Percentiles rank a stretch among this genome's conserved stretches.
These are phyloP conservation scores for Herpailurus yagouaroundi DNA, from an alignment of 2,113 vertebrate genomes.

Conservation along the genomic window DNA sequence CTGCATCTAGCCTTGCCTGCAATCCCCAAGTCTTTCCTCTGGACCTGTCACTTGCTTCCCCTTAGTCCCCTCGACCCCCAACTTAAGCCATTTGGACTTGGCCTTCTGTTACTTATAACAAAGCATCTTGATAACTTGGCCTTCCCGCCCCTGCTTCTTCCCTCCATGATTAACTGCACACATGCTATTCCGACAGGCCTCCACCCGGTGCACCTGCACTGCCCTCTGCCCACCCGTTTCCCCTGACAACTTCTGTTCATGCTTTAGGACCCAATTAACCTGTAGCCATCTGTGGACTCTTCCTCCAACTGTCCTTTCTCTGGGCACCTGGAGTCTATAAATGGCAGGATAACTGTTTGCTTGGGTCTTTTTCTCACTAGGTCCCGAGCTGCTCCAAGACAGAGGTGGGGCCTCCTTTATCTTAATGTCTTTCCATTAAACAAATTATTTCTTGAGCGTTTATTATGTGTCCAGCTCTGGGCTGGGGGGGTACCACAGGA, in stretches of 20 bases:
- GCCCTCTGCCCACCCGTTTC: neutral
- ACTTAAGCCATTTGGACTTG: neutral
- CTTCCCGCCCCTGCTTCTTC: neutral
- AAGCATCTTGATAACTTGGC: neutral
- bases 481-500: neutral
- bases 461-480: neutral
- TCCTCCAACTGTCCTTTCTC: neutral
- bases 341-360: neutral
- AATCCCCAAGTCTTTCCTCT: neutral
- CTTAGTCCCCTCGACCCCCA: rapidly evolving
- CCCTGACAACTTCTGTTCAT: neutral
- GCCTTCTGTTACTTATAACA: neutral
- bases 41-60: neutral
- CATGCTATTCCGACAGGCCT: rapidly evolving
- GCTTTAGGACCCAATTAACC: neutral
- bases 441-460: neutral
- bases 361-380: neutral
- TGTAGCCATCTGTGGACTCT: neutral
- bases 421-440: neutral
- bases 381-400: neutral
- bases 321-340: neutral
- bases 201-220: rapidly evolving
- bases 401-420: neutral
- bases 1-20: neutral
- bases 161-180: neutral